phyloP scores from a whole-genome alignment of 2,888 invertebrate species.

The Synergus gifuensis region DNA sequence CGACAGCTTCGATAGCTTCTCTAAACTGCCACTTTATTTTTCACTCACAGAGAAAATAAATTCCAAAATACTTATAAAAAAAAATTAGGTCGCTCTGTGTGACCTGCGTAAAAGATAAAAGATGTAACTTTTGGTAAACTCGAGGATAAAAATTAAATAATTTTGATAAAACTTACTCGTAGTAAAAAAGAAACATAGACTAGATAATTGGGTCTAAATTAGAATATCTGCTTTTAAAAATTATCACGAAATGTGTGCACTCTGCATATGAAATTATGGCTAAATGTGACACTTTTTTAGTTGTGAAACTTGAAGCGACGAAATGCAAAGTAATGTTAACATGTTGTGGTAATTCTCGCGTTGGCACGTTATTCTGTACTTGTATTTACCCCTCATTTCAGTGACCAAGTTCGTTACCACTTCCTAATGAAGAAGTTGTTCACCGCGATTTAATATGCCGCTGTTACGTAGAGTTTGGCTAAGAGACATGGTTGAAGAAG shows the following conservation, averaged over 20 bases:
- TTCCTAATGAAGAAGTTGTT: constrained; percentile 25
- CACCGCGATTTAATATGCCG: constrained; percentile 21
- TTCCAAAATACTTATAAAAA: background rate
- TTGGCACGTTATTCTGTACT: constrained; percentile 12
- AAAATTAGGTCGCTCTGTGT: background rate
- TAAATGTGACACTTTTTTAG: background rate
- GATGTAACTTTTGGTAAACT: too few relatives aligned
- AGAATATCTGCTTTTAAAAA: background rate
- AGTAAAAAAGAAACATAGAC: background rate
- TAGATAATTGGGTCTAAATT: background rate
- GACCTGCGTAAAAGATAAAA: too few relatives aligned
- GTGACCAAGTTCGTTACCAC: constrained; percentile 10
- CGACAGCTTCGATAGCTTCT: background rate
- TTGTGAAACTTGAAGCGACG: background rate
- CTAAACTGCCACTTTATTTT: background rate
- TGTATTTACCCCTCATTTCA: constrained; percentile 1
- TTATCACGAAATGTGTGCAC: background rate
- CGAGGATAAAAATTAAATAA: too few relatives aligned
- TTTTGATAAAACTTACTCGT: background rate
- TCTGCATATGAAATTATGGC: background rate
- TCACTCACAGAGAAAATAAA: background rate
- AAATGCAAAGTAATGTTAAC: constrained; percentile 23
- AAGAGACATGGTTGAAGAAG: constrained; percentile 19
- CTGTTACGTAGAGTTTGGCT: constrained; percentile 12
- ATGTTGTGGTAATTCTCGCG: constrained; percentile 7